Evolutionary conservation across 2,797 vertebrate genomes (phyloP).

Genomic region (Danio kyathit): DNA sequence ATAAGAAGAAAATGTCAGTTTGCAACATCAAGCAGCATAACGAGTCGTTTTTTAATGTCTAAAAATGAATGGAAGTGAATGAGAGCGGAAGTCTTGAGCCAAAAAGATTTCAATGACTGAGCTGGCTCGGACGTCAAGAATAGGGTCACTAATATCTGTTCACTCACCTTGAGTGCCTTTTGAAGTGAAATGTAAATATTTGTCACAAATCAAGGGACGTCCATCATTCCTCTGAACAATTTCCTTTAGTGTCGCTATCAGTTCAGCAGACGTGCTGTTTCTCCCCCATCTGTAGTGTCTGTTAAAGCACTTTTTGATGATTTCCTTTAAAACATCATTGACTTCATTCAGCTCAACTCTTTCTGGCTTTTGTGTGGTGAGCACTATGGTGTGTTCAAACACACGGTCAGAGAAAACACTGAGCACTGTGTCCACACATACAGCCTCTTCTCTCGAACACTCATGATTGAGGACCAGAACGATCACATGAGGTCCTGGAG

Average conservation of each 20-base stretch:
- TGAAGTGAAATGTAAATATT: background rate
- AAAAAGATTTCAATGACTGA: too few relatives aligned
- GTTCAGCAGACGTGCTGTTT: background rate
- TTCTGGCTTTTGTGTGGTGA: background rate
- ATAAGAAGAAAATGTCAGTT: too few relatives aligned
- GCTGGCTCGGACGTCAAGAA: too few relatives aligned
- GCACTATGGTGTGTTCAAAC: slow-evolving; percentile 9
- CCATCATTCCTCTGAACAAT: background rate
- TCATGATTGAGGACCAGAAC: slow-evolving; percentile 3
- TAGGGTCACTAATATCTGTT: too few relatives aligned
- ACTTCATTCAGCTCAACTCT: background rate
- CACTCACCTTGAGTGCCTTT: background rate
- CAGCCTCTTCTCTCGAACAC: slow-evolving; percentile 19
- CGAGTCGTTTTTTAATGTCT: too few relatives aligned
- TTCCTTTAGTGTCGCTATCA: background rate
- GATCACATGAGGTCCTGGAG: slow-evolving; percentile 12
- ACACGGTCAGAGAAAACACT: slow-evolving; percentile 1
- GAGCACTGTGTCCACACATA: background rate
- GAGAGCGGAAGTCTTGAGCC: too few relatives aligned
- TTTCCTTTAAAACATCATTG: background rate
- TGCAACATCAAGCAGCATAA: too few relatives aligned
- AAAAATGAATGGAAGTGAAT: too few relatives aligned
- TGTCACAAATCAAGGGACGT: background rate
- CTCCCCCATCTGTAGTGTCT: background rate
- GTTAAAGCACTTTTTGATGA: background rate